Conservation (phyloP, 2,113 vertebrate species). For the Euleptes europaea region DNA sequence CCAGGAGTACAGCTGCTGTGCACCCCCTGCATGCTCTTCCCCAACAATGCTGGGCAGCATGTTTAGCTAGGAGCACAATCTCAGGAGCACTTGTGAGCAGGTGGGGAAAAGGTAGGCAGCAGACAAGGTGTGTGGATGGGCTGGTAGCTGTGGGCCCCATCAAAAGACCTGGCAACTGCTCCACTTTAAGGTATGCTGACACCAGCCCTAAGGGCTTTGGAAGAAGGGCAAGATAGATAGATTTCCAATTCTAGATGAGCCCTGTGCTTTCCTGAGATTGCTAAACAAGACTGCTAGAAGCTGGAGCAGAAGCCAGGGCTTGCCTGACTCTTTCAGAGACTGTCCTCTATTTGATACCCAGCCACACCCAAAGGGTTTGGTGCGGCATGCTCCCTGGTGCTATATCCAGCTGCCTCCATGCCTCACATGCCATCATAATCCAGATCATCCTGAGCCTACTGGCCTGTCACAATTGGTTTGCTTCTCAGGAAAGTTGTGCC, state of each 20-base stretch:
- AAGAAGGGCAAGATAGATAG: too few relatives aligned
- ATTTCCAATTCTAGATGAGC: neutral
- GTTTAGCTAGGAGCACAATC: too few relatives aligned
- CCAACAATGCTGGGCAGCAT: too few relatives aligned
- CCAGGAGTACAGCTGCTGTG: too few relatives aligned
- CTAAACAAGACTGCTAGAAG: neutral
- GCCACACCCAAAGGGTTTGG: neutral
- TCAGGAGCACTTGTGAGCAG: too few relatives aligned
- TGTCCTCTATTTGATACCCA: neutral
- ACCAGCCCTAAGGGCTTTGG: too few relatives aligned
- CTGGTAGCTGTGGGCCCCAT: too few relatives aligned
- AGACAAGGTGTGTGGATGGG: too few relatives aligned
- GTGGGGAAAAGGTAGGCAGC: too few relatives aligned
- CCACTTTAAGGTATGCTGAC: too few relatives aligned
- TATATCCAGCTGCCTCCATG: neutral
- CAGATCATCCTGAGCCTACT: neutral
- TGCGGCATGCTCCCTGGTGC: neutral
- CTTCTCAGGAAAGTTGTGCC: neutral
- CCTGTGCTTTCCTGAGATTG: neutral
- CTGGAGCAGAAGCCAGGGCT: neutral
- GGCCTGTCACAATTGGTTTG: conserved; percentile 5
- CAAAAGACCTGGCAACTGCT: too few relatives aligned
- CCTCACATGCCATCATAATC: neutral
- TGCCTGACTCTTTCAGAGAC: neutral
- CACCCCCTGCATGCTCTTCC: too few relatives aligned